Evolutionary conservation across 2,113 vertebrate genomes (phyloP).

Genomic region (Himantopus leucocephalus): DNA sequence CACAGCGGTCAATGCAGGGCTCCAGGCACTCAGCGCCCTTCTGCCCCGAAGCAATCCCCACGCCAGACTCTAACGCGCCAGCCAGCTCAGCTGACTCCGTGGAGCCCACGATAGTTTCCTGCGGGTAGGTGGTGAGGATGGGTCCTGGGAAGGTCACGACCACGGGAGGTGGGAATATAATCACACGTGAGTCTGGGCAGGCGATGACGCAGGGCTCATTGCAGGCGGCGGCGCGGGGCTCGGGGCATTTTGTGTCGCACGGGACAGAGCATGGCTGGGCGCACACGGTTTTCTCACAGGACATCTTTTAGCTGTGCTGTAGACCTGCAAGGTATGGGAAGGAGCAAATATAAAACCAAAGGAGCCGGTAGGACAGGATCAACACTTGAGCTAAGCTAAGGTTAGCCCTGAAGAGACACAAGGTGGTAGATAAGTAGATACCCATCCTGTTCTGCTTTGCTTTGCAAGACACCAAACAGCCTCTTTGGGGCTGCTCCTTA

Average conservation of each 20-base stretch:
- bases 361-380: accelerated
- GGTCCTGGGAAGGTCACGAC: conserved; percentile 40
- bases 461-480: not conserved
- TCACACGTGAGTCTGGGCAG: conserved; percentile 28
- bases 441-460: not conserved
- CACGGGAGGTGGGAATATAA: conserved; percentile 50
- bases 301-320: not conserved
- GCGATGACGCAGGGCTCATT: conserved; percentile 20
- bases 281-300: not conserved
- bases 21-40: not conserved
- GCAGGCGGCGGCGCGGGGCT: not conserved
- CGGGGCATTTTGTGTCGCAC: not conserved
- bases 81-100: not conserved
- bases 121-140: conserved; percentile 55
- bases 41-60: not conserved
- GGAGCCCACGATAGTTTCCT: conserved; percentile 50
- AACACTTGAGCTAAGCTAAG: not conserved
- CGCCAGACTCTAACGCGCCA: accelerated
- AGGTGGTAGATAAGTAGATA: too few relatives aligned
- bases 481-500: not conserved
- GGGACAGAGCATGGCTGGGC: not conserved
- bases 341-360: not conserved
- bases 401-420: not conserved
- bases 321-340: not conserved
- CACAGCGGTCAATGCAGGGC: not conserved